Base-by-base conservation (phyloP, 2,888 invertebrate genomes). In the Noctua comes region DNA sequence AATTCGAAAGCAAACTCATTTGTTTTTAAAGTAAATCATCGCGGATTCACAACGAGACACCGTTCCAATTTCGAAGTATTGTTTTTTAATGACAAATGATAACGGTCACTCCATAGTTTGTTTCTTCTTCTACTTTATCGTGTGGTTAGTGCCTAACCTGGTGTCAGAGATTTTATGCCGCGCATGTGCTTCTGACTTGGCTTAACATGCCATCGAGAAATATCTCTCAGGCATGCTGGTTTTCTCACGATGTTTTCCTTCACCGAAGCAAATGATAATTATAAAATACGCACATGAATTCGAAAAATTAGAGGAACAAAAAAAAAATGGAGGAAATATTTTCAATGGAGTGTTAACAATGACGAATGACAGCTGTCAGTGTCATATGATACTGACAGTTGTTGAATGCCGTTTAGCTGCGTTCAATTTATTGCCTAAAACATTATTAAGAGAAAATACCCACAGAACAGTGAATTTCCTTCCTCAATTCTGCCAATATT, bases 401-500 rank as follows among this genome's bases (percentile, higher is more conserved):
- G 13, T 54, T 54, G n/a, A 54, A 59, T 27, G 27, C n/a, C 13
- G 16, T 59, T 16, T 13, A 27, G 2, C 27, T 16, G 16, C 59
- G 16, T 16, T 27, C 27, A 59, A 59, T 59, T 59, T 59, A 27
- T 18, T 27, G 59, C 59, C 16, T 18, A 27, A 66, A 71, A 27
- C 21, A 8, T 64, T 31, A 2, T 71, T 27, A 13, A 4, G 21
- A 59, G 69, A 59, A 59, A 48, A 59, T 48, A 27, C 18, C n/a
- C 5, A 21, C 13, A n/a, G 1, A 46, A 1, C 2, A 0, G 2
- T 21, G n/a, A n/a, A 31, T 66, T 66, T 48, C 13, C 54, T 66
- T 48, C 27, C 57, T 18, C 84, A 21, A 36, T 66, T 24, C 51
- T 36, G 18, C 18, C 31, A 57, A 77, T 77, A 79, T 51, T 24